Conservation (phyloP, 2,888 invertebrate species). For the Drosophila mercatorum region DNA sequence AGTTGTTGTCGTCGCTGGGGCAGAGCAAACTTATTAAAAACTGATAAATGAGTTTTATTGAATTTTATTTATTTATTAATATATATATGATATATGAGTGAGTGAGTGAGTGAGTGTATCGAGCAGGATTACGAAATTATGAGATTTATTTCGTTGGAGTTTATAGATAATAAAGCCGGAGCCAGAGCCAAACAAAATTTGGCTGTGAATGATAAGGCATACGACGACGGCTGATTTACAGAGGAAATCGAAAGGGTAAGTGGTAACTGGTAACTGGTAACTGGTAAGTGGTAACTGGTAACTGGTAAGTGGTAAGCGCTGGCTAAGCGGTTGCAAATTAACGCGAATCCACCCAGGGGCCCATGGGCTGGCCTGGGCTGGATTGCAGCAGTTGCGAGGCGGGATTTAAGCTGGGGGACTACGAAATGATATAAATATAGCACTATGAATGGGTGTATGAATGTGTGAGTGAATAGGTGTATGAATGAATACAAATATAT, state of each 20-base stretch:
- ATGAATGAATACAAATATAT: not conserved
- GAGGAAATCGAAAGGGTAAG: slow-evolving; percentile 54
- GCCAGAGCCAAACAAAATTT: slow-evolving; percentile 11
- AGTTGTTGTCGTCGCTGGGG: slow-evolving; percentile 39
- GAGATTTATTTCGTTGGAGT: slow-evolving; percentile 19
- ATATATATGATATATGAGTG: slow-evolving; percentile 17
- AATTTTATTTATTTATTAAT: slow-evolving; percentile 37
- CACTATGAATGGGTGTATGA: not conserved
- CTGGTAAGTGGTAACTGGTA: slow-evolving; percentile 13
- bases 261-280: slow-evolving; percentile 34
- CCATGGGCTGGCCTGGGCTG: not conserved
- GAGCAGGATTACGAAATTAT: slow-evolving; percentile 16
- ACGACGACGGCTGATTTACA: slow-evolving; percentile 33
- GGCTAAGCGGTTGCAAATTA: slow-evolving; percentile 64
- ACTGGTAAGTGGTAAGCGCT: slow-evolving; percentile 47
- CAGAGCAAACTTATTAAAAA: slow-evolving; percentile 74
- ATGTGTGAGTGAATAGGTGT: not conserved
- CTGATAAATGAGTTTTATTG: slow-evolving; percentile 69
- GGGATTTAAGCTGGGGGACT: slow-evolving; percentile 10
- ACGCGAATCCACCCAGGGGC: slow-evolving; percentile 30
- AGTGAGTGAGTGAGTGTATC: not conserved
- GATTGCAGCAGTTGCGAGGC: slow-evolving; percentile 20
- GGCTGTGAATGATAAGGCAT: slow-evolving; percentile 28
- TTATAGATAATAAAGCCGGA: slow-evolving; percentile 29
- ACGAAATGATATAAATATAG: not conserved